Percentiles rank a stretch among this genome's conserved stretches.
These are phyloP conservation scores for Steinernema feltiae DNA, from an alignment of 1,140 invertebrate species.

Conservation along the genomic window DNA sequence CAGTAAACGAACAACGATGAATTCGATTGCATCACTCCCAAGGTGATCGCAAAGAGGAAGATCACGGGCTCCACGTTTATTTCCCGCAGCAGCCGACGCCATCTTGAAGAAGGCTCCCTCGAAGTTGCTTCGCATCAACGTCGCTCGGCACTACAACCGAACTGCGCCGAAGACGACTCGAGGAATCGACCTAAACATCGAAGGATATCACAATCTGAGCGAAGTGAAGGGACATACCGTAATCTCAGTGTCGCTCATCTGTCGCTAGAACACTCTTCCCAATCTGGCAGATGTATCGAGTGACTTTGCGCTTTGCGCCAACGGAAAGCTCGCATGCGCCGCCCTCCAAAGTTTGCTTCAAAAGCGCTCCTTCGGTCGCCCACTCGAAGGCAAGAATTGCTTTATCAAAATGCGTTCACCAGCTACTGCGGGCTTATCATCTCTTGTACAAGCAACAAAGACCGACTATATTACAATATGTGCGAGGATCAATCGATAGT, in stretches of 20 bases:
- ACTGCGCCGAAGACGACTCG: not conserved
- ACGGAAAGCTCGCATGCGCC: no score
- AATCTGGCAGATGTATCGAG: not conserved
- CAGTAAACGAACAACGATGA: not conserved
- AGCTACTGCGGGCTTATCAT: no score
- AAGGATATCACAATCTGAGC: not conserved
- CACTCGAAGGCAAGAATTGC: no score
- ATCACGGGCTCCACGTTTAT: not conserved
- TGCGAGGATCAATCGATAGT: conserved; percentile 11
- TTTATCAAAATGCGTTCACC: no score
- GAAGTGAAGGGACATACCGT: not conserved
- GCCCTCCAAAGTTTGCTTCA: no score
- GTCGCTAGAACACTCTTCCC: not conserved
- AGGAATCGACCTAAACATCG: not conserved
- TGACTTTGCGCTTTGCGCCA: no score
- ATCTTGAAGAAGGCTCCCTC: not conserved
- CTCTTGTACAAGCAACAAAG: not conserved
- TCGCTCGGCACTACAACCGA: not conserved
- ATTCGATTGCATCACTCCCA: not conserved
- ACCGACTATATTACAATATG: no score
- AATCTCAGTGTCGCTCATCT: not conserved
- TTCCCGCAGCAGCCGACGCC: not conserved
- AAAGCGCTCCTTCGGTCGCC: no score
- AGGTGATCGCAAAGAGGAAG: not conserved
- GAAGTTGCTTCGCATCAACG: not conserved